Conservation (phyloP, 2,113 vertebrate species). For the Sphaerodactylus townsendi region DNA sequence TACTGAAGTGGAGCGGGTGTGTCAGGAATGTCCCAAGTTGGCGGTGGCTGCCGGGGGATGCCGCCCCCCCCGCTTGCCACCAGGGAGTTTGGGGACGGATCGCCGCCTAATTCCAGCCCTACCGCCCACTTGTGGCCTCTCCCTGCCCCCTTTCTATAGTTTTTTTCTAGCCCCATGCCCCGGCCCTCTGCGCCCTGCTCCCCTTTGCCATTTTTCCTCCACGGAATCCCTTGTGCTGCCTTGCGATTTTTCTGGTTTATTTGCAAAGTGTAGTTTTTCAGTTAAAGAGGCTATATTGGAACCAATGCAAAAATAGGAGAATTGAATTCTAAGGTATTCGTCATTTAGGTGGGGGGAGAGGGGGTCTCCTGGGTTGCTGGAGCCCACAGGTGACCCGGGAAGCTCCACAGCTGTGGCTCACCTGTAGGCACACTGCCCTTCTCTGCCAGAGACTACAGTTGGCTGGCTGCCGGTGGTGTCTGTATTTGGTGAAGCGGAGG, state of each 20-base stretch:
- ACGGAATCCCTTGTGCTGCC: conserved; percentile 17
- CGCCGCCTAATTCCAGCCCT: neutral
- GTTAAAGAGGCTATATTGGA: conserved; percentile 46
- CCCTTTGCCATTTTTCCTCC: conserved; percentile 9
- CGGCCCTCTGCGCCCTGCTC: conserved; percentile 26
- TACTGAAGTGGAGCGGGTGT: conserved; percentile 19
- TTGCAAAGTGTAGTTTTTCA: conserved; percentile 37
- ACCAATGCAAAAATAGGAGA: conserved; percentile 33
- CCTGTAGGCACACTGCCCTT: too few relatives aligned
- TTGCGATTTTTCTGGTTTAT: conserved; percentile 39
- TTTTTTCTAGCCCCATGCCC: neutral
- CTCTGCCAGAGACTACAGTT: too few relatives aligned
- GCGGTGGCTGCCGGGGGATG: neutral
- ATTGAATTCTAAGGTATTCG: neutral
- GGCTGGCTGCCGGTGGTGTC: too few relatives aligned
- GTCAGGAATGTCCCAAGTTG: neutral
- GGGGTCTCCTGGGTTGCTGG: neutral
- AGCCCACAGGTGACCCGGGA: too few relatives aligned
- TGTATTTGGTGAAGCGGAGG: too few relatives aligned
- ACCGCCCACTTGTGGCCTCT: neutral
- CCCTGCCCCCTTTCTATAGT: conserved; percentile 18
- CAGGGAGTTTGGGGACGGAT: neutral
- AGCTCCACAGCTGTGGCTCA: too few relatives aligned
- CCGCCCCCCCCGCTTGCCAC: neutral
- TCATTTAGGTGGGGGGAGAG: neutral